Evolutionary conservation across 1,140 invertebrate genomes (phyloP), one percentile per base, ranked within the genome.

Genomic region (Megathymus violae): DNA sequence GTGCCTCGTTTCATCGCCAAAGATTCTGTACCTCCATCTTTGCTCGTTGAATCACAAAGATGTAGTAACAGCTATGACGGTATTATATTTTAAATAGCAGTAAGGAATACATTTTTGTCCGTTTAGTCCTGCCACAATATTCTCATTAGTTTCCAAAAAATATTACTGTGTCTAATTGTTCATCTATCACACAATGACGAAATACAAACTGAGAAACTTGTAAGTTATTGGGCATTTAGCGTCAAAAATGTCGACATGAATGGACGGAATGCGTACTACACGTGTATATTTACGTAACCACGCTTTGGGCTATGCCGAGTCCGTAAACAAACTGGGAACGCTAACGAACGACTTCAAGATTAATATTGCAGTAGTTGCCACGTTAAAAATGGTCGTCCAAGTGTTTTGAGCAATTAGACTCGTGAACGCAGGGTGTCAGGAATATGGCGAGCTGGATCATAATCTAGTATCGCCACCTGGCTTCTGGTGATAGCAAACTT

Each of bases 201-300:
- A 56, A 56, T 51, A n/a, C 25, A 51, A 36, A 51, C 31, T 16
- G 19, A 7, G 22, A n/a, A 56, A 43, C 51, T 41, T 56, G 43
- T 56, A 22, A 22, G 51, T 14, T 43, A 43, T 43, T 17, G 34
- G 16, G 16, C 25, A 31, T 11, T 52, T 41, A 43, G 40, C 51
- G 38, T 56, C 50, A 40, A 56, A 56, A 56, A 56, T 56, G 51
- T 56, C 51, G 51, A 56, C 51, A 56, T 56, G 51, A 56, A 56
- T 54, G 51, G 51, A 17, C 31, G 50, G 36, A 41, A 54, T 41
- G 38, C 51, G 27, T 54, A 54, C 51, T 54, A 54, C 15, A n/a
- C n/a, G n/a, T n/a, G 34, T 19, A 4, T 54, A 19, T 54, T 54
- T 54, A 41, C 51, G 38, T 54, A 54, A 54, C 51, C 50, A 40